phyloP scores from a whole-genome alignment of 1,140 invertebrate genomes.

The Rhagoletis pomonella region DNA sequence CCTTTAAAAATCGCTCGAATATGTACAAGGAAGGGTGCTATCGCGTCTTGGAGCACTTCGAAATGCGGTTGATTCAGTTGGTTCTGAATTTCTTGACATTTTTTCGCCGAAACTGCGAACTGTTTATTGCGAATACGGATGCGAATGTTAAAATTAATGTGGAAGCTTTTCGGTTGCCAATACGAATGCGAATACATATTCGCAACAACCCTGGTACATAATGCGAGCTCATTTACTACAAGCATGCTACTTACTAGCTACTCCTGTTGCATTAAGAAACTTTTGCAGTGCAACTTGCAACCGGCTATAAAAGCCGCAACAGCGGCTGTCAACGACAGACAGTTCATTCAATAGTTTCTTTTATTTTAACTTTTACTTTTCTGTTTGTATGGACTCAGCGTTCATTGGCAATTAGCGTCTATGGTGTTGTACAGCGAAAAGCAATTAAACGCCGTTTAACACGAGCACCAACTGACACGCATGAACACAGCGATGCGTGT shows the following conservation, averaged over 20 bases:
- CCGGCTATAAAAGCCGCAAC: background rate
- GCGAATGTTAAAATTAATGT: too few species aligned
- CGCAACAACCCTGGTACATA: background rate
- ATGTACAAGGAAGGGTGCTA: too few species aligned
- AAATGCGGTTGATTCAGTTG: too few species aligned
- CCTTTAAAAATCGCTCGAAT: too few species aligned
- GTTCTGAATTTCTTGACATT: too few species aligned
- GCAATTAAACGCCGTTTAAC: conserved; percentile 6
- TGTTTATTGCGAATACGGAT: too few species aligned
- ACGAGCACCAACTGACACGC: background rate
- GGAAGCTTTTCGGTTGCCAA: too few species aligned
- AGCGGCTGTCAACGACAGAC: background rate
- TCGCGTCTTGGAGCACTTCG: too few species aligned
- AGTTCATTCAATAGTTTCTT: background rate
- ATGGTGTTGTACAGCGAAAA: conserved; percentile 23
- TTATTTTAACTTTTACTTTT: conserved; percentile 8
- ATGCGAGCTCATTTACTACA: background rate
- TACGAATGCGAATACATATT: too few species aligned
- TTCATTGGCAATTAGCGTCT: background rate
- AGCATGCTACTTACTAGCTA: background rate
- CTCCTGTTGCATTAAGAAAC: background rate
- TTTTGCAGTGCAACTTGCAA: background rate
- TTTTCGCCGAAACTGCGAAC: too few species aligned
- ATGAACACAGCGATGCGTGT: background rate
- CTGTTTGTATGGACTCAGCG: background rate